Percentiles rank a stretch among this genome's conserved stretches.
phyloP scores from a whole-genome alignment of 1,140 invertebrate species.

The Chrysoperla carnea region DNA sequence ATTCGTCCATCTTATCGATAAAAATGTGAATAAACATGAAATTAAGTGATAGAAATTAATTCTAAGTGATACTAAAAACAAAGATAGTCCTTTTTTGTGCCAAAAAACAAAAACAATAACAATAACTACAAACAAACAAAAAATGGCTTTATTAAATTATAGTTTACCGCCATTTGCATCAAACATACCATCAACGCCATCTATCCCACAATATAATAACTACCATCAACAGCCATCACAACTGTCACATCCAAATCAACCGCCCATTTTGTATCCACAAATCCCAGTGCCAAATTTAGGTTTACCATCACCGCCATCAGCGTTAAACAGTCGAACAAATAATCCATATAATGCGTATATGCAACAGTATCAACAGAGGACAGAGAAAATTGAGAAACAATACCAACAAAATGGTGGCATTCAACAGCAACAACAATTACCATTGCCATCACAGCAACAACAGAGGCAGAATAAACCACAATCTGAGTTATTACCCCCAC shows the following conservation, averaged over 20 bases:
- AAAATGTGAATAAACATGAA: too few species aligned
- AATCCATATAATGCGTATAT: too few species aligned
- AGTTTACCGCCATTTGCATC: background rate
- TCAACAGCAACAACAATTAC: background rate
- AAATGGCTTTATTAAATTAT: background rate
- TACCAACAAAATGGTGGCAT: background rate
- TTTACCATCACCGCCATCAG: background rate
- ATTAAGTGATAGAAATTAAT: too few species aligned
- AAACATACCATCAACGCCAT: background rate
- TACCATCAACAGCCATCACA: too few species aligned
- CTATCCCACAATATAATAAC: too few species aligned
- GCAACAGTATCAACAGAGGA: too few species aligned
- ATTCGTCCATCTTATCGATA: too few species aligned
- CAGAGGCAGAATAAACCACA: conserved; percentile 2
- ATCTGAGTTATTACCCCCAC: background rate
- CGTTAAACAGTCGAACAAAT: too few species aligned
- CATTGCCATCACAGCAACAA: background rate
- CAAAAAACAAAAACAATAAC: too few species aligned
- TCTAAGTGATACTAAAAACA: too few species aligned
- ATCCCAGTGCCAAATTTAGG: background rate
- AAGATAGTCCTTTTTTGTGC: too few species aligned
- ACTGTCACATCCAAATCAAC: background rate
- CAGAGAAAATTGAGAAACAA: too few species aligned
- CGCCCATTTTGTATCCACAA: background rate
- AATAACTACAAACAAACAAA: background rate